Percentiles rank a stretch among this genome's conserved stretches.
Evolutionary conservation across 1,140 invertebrate genomes (phyloP).

Genomic region (Tribolium castaneum): DNA sequence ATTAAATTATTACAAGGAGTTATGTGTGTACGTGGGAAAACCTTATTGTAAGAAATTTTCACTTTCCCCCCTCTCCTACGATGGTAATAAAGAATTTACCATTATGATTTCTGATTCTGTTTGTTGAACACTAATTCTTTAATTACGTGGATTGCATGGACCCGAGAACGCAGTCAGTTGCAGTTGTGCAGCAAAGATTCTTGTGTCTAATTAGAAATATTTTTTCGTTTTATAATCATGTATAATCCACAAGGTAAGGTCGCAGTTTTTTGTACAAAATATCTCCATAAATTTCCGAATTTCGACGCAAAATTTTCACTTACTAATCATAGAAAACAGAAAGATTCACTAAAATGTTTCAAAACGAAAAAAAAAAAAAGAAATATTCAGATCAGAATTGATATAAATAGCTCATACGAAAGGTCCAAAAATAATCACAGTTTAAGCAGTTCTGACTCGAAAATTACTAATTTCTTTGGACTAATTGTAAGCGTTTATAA

Average conservation of each 20-base stretch:
- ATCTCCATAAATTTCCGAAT: background rate
- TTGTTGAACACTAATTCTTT: background rate
- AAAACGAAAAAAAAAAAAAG: too few species aligned
- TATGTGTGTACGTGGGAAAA: background rate
- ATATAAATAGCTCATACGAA: too few species aligned
- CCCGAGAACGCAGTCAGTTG: background rate
- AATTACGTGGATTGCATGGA: background rate
- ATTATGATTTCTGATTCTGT: background rate
- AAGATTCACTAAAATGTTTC: too few species aligned
- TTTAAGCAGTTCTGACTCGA: too few species aligned
- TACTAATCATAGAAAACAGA: too few species aligned
- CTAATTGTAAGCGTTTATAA: too few species aligned
- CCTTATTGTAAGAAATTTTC: background rate
- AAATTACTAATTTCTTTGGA: too few species aligned
- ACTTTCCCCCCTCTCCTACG: background rate
- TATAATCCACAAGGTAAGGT: background rate
- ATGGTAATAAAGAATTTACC: background rate
- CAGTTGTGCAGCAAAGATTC: background rate
- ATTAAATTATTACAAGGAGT: background rate
- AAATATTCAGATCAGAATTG: too few species aligned
- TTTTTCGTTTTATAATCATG: background rate
- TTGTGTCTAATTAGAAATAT: background rate
- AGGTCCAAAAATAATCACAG: too few species aligned
- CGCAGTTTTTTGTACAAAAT: background rate
- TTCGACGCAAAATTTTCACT: too few species aligned